Base-by-base conservation (phyloP, 2,888 invertebrate species). In the Galerucella pusilla region DNA sequence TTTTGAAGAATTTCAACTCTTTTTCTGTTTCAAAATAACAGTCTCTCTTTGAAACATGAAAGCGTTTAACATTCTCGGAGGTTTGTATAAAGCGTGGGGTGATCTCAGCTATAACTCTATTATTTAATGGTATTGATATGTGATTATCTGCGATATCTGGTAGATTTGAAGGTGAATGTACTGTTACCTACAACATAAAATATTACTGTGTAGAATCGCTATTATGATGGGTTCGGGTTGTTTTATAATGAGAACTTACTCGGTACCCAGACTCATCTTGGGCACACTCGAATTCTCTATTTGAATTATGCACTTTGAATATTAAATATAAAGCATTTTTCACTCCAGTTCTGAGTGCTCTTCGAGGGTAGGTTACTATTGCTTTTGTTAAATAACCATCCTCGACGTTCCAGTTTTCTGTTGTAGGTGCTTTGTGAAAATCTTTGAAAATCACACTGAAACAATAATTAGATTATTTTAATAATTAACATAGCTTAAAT, bases 51-150 rank as follows among this genome's bases (percentile, higher is more conserved):
- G 88, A 85, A 0, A 92, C 91, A 60, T 89, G 88, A 79, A 93
- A 93, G 71, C 90, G 89, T 80, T 88, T 89, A 1, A 93, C 87
- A 14, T 91, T 91, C 61, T 90, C 89, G 0, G 92, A 92, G 1
- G 93, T 93, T 9, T 91, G 92, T 86, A 93, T 93, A 88, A 93
- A 91, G 83, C 91, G 91, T 3, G 93, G 93, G 81, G 91, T 91
- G n/a, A 93, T 91, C 1, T 91, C 91, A 2, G 92, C 92, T 6
- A 92, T 89, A 0, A 93, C 90, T 84, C 93, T 92, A 83, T 92
- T 91, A 70, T 91, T 90, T 71, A 92, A 86, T n/a, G 93, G 93
- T 49, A 92, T 90, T 66, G 92, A 89, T 84, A 93, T 92, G 84
- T 92, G 93, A 84, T 93, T 92, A 77, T 91, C 91, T 0, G 92